These are phyloP conservation scores for Coracopsis vasa DNA, from an alignment of 2,113 vertebrate species.

Conservation along the genomic window DNA sequence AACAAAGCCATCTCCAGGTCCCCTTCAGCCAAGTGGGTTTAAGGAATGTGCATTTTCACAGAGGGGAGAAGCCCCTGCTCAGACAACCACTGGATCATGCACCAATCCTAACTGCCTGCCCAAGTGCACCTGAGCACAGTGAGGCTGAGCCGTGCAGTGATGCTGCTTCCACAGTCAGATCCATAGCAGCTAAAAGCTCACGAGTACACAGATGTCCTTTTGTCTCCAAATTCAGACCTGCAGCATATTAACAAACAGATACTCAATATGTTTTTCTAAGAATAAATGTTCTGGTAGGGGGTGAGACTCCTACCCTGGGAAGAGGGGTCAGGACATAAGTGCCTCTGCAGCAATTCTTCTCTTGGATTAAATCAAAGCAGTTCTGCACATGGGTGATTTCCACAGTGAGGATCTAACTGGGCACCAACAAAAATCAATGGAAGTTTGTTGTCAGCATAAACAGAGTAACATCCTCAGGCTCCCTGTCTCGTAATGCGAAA, in stretches of 20 bases:
- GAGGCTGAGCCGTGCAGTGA: fast-evolving
- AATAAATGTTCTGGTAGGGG: not conserved
- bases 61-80: not conserved
- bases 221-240: not conserved
- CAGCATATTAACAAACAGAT: not conserved
- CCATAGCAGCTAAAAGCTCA: not conserved
- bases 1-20: not conserved
- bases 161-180: not conserved
- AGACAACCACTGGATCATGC: fast-evolving
- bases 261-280: not conserved
- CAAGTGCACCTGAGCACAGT: fast-evolving
- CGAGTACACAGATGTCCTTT: not conserved
- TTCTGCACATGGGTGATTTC: not conserved
- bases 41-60: not conserved
- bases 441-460: not conserved
- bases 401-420: not conserved
- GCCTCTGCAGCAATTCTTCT: not conserved
- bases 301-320: not conserved
- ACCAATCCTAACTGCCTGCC: not conserved
- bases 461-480: not conserved
- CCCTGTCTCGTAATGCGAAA: fast-evolving
- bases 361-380: not conserved
- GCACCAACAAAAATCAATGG: not conserved
- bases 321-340: not conserved
- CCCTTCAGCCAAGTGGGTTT: not conserved